Percentiles rank a stretch among this genome's conserved stretches.
Conservation (phyloP, 2,797 vertebrate genomes). For the Catostomus latipinnis region DNA sequence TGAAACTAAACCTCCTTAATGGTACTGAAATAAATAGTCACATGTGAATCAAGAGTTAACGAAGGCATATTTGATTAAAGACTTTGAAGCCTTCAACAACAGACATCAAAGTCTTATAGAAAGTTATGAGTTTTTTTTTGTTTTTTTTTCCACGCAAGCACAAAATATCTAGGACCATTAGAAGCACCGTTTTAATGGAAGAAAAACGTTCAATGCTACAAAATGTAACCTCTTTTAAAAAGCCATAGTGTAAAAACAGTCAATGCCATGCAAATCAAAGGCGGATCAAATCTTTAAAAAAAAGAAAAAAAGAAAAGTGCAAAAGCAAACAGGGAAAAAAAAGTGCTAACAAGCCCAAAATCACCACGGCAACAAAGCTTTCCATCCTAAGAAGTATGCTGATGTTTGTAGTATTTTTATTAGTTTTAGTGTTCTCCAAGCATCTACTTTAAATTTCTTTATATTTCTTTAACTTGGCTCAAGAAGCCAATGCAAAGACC, state of each 20-base stretch:
- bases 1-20: slow-evolving; percentile 12
- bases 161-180: slow-evolving; percentile 9
- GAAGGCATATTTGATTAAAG: slow-evolving; percentile 50
- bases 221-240: slow-evolving; percentile 39
- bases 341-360: slow-evolving; percentile 36
- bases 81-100: slow-evolving; percentile 25
- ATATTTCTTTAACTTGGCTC: slow-evolving; percentile 3
- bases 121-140: not conserved
- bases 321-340: slow-evolving; percentile 63
- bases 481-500: not conserved
- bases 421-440: not conserved
- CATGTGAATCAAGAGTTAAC: slow-evolving; percentile 10
- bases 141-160: slow-evolving; percentile 8
- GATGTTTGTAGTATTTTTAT: not conserved
- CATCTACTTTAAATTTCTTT: not conserved
- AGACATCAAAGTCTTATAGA: slow-evolving; percentile 25
- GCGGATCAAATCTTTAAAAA: slow-evolving; percentile 49
- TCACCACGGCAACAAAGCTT: slow-evolving; percentile 37
- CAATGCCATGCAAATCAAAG: slow-evolving; percentile 68
- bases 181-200: slow-evolving; percentile 60
- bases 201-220: slow-evolving; percentile 61
- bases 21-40: slow-evolving; percentile 14
- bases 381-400: slow-evolving; percentile 27
- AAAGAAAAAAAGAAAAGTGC: slow-evolving; percentile 65
- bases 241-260: slow-evolving; percentile 56